phyloP scores from a whole-genome alignment of 2,113 vertebrate species.

The Arothron firmamentum region DNA sequence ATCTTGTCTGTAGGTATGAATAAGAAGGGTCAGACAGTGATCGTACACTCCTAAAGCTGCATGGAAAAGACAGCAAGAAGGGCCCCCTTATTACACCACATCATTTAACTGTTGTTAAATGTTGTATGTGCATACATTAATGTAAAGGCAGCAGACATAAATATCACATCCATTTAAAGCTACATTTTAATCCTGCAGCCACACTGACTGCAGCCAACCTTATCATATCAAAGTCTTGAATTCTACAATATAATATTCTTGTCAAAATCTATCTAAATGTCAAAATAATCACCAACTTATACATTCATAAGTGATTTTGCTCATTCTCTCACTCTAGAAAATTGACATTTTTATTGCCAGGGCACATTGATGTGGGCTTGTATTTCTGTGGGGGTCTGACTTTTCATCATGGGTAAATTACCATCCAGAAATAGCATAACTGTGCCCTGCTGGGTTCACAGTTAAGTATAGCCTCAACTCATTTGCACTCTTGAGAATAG shows the following conservation, averaged over 20 bases:
- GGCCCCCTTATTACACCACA: too few relatives aligned
- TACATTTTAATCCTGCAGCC: too few relatives aligned
- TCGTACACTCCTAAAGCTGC: too few relatives aligned
- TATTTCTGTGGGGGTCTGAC: conserved; percentile 55
- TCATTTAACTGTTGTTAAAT: too few relatives aligned
- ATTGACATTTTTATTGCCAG: conserved; percentile 65
- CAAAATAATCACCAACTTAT: neutral
- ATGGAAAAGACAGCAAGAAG: too few relatives aligned
- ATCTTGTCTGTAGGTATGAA: too few relatives aligned
- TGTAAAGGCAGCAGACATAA: too few relatives aligned
- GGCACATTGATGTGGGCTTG: conserved; percentile 64
- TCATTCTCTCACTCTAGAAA: conserved; percentile 14
- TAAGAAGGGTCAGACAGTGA: too few relatives aligned
- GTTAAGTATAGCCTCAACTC: conserved; percentile 60
- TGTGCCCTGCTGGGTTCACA: conserved; percentile 45
- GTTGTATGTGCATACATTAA: too few relatives aligned
- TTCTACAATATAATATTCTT: conserved; percentile 10
- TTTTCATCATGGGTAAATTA: conserved; percentile 66
- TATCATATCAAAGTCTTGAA: neutral
- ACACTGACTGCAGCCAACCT: too few relatives aligned
- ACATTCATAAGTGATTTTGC: too few relatives aligned
- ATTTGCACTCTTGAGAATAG: conserved; percentile 35
- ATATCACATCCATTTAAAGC: too few relatives aligned
- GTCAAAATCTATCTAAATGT: conserved; percentile 26
- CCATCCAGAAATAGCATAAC: conserved; percentile 64